A percentile compares a stretch with the other conserved stretches of the same genome.
Evolutionary conservation across 2,113 vertebrate genomes (phyloP).

Genomic region (Halcyon senegalensis): DNA sequence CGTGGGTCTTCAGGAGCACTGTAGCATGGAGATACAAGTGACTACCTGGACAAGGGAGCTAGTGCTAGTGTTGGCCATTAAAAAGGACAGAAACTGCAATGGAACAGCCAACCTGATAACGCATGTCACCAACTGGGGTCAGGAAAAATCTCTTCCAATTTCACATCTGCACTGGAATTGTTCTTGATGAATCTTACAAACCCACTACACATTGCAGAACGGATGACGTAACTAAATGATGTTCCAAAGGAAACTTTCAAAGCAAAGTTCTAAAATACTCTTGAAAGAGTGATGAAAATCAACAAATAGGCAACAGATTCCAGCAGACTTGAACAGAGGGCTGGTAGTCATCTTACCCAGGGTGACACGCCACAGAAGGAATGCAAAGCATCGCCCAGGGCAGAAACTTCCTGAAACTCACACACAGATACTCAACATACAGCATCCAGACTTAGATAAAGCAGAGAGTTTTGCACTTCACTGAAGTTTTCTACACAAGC

Average conservation of each 20-base stretch:
- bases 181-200: not conserved
- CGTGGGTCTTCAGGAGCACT: not conserved
- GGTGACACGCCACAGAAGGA: not conserved
- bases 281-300: not conserved
- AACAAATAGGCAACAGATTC: fast-evolving
- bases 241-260: not conserved
- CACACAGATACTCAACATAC: fast-evolving
- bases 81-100: not conserved
- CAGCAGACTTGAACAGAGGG: not conserved
- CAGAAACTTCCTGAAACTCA: not conserved
- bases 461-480: not conserved
- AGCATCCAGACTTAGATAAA: not conserved
- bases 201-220: fast-evolving
- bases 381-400: not conserved
- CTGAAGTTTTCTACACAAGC: not conserved
- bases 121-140: not conserved
- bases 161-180: not conserved
- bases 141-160: not conserved
- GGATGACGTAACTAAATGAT: not conserved
- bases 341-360: fast-evolving
- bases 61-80: not conserved
- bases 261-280: not conserved
- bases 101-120: not conserved
- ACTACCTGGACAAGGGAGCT: not conserved
- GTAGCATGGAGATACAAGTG: not conserved